Evolutionary conservation across 2,888 invertebrate species (phyloP).

Genomic region (Hartigia nigra): DNA sequence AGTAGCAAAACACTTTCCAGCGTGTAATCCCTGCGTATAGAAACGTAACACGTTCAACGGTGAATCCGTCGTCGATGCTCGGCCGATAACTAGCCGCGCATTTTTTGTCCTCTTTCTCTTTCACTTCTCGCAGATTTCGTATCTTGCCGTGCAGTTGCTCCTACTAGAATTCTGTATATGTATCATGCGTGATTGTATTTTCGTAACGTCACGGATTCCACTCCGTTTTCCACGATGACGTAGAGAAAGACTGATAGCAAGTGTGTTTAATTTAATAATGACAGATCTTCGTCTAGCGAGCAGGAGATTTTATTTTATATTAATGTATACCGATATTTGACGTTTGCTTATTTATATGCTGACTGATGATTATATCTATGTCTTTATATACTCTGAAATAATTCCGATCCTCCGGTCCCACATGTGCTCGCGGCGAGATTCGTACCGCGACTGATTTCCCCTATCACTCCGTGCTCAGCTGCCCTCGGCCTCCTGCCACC

Average conservation of each 20-base stretch:
- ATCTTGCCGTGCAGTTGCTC: conserved; percentile 10
- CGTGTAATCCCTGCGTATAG: background rate
- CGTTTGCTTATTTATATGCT: background rate
- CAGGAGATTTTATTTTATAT: background rate
- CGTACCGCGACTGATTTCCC: conserved; percentile 56
- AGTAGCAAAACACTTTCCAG: background rate
- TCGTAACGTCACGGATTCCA: conserved; percentile 28
- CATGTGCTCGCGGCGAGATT: conserved; percentile 50
- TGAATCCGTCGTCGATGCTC: background rate
- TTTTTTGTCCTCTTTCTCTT: conserved; percentile 10
- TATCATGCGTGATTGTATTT: background rate
- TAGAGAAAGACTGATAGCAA: conserved; percentile 16
- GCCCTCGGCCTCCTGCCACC: conserved; percentile 36
- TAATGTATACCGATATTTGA: background rate
- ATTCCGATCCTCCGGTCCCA: conserved; percentile 3
- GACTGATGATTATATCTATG: background rate
- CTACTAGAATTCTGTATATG: background rate
- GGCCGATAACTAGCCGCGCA: conserved; percentile 11
- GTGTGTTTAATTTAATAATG: conserved; percentile 9
- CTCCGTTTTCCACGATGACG: conserved; percentile 32
- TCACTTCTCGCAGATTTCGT: conserved; percentile 19
- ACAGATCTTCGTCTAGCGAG: background rate
- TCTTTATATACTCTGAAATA: background rate
- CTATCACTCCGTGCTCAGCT: conserved; percentile 46
- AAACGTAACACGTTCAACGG: background rate